A percentile compares a stretch with the other conserved stretches of the same genome.
Evolutionary conservation across 2,888 invertebrate species (phyloP).

Genomic region (Salticus scenicus): DNA sequence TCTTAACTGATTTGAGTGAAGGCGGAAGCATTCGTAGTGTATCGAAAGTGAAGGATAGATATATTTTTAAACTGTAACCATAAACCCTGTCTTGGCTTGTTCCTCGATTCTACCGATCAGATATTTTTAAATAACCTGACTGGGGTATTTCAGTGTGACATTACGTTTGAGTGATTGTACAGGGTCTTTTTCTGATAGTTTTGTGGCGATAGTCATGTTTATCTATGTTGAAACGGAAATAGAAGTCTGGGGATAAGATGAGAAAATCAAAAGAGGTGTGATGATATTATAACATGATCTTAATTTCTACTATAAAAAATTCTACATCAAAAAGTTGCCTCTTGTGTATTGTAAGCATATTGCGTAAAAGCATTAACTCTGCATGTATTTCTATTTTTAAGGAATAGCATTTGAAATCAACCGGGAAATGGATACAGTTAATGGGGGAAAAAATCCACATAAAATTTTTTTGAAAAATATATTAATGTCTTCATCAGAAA

Average conservation of each 20-base stretch:
- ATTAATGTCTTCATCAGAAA: too few species aligned
- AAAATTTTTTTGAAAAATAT: too few species aligned
- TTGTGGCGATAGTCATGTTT: not conserved
- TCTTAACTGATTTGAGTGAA: conserved; percentile 38
- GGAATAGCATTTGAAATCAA: too few species aligned
- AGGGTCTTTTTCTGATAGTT: conserved; percentile 5
- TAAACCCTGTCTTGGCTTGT: conserved; percentile 40
- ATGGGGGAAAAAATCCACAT: too few species aligned
- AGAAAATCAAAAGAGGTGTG: too few species aligned
- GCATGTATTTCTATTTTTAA: too few species aligned
- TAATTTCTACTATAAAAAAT: too few species aligned
- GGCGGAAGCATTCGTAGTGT: conserved; percentile 45
- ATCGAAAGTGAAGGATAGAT: conserved; percentile 43
- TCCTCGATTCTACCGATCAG: conserved; percentile 42
- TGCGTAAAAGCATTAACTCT: too few species aligned
- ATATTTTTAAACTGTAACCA: conserved; percentile 55
- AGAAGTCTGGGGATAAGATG: not conserved
- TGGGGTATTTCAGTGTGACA: conserved; percentile 53
- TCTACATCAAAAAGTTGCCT: too few species aligned
- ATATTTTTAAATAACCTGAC: conserved; percentile 57
- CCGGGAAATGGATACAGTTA: too few species aligned
- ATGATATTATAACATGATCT: too few species aligned
- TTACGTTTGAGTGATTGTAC: conserved; percentile 53
- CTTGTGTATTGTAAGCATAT: too few species aligned
- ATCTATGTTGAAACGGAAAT: not conserved